Percentiles rank a stretch among this genome's conserved stretches.
phyloP scores from a whole-genome alignment of 2,888 invertebrate genomes.

The Andrena marginata region DNA sequence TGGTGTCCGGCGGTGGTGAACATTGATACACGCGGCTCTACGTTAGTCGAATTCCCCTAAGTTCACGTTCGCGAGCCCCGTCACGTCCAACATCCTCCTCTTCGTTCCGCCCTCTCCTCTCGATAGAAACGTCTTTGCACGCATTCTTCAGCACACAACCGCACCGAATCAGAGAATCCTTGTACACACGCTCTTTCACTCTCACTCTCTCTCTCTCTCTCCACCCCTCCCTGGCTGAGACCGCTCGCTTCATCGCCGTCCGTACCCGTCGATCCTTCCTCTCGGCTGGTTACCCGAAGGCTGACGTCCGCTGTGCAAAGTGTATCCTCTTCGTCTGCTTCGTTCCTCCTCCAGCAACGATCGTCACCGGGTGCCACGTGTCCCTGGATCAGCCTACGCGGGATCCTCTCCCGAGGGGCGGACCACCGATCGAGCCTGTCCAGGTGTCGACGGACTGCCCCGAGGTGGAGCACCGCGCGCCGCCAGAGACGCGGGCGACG shows the following conservation, averaged over 20 bases:
- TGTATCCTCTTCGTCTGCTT: neutral
- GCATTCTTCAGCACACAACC: slow-evolving; percentile 53
- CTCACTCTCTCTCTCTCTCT: slow-evolving; percentile 8
- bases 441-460: slow-evolving; percentile 6
- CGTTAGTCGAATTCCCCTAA: slow-evolving; percentile 33
- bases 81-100: slow-evolving; percentile 35
- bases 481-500: neutral
- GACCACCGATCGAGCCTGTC: slow-evolving; percentile 12
- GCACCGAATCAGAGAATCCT: slow-evolving; percentile 32
- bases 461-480: neutral
- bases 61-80: slow-evolving; percentile 32
- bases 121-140: slow-evolving; percentile 32
- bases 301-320: too few species aligned
- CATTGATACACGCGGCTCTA: slow-evolving; percentile 53
- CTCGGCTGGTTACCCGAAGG: neutral
- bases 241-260: slow-evolving; percentile 7
- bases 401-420: neutral
- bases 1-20: slow-evolving; percentile 49
- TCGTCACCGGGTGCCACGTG: neutral
- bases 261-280: neutral
- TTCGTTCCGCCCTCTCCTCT: slow-evolving; percentile 28
- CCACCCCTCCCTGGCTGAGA: neutral
- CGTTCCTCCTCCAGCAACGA: neutral
- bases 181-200: slow-evolving; percentile 38
- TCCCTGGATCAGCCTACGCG: neutral